These are phyloP conservation scores for Choristoneura fumiferana DNA, from an alignment of 1,140 invertebrate genomes.

Conservation along the genomic window DNA sequence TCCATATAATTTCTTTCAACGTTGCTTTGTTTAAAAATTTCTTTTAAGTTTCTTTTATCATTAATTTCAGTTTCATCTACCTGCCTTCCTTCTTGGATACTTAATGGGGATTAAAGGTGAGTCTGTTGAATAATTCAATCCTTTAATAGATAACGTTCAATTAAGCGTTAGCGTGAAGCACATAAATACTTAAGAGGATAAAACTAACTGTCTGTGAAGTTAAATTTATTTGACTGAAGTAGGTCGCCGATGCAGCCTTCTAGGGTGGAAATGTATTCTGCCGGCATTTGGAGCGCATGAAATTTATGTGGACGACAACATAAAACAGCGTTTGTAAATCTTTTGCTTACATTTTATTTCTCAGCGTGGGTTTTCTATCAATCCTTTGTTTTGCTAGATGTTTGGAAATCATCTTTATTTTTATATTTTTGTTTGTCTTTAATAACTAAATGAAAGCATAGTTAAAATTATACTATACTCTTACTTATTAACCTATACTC, in stretches of 20 bases:
- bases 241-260: slow-evolving; percentile 36
- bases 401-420: too few relatives aligned
- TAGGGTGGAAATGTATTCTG: slow-evolving; percentile 32
- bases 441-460: too few relatives aligned
- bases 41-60: slow-evolving; percentile 18
- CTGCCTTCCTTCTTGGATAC: slow-evolving; percentile 16
- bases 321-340: slow-evolving; percentile 20
- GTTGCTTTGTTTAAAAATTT: slow-evolving; percentile 16
- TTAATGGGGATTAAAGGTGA: slow-evolving; percentile 26
- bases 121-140: slow-evolving; percentile 20
- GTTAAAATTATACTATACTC: too few relatives aligned
- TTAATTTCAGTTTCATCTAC: slow-evolving; percentile 20
- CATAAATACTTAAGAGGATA: slow-evolving; percentile 21
- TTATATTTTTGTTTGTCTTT: too few relatives aligned
- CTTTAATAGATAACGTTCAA: slow-evolving; percentile 1
- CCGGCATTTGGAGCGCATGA: slow-evolving; percentile 33
- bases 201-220: slow-evolving; percentile 25
- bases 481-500: too few relatives aligned
- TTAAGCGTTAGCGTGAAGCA: slow-evolving; percentile 2
- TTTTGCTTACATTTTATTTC: slow-evolving; percentile 19
- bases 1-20: slow-evolving; percentile 25
- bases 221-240: slow-evolving; percentile 42
- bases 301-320: slow-evolving; percentile 40
- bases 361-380: not conserved
- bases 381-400: too few relatives aligned